Evolutionary conservation across 2,113 vertebrate genomes (phyloP).

Genomic region (Tichodroma muraria): DNA sequence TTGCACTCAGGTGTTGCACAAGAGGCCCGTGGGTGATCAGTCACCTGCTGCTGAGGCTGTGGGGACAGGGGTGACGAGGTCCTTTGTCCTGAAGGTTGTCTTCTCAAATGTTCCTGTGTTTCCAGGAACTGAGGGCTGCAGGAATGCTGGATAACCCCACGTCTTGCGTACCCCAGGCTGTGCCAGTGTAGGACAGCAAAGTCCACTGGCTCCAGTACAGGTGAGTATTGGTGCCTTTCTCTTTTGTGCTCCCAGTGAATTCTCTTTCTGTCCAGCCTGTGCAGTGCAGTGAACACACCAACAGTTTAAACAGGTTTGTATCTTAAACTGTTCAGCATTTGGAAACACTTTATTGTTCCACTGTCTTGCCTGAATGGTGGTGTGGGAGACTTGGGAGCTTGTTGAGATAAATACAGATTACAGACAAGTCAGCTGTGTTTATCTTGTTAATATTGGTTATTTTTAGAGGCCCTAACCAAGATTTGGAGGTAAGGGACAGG

Average conservation of each 20-base stretch:
- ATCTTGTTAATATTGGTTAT: not conserved
- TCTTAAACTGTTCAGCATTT: not conserved
- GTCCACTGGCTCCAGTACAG: not conserved
- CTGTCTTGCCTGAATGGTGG: not conserved
- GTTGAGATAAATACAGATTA: not conserved
- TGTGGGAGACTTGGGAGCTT: not conserved
- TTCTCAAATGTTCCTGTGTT: not conserved
- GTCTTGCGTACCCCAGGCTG: not conserved
- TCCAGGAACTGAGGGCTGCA: not conserved
- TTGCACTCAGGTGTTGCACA: not conserved
- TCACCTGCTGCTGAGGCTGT: not conserved
- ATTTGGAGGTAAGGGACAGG: not conserved
- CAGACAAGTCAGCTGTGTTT: not conserved
- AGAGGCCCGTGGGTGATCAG: not conserved
- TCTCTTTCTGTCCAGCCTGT: not conserved
- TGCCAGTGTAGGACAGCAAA: not conserved
- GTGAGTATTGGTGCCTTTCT: not conserved
- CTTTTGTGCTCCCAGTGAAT: not conserved
- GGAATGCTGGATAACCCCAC: not conserved
- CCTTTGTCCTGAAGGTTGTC: not conserved
- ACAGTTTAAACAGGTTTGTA: not conserved
- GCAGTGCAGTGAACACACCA: not conserved
- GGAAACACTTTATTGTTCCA: not conserved
- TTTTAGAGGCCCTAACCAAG: not conserved
- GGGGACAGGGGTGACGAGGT: not conserved